A percentile compares a stretch with the other conserved stretches of the same genome.
phyloP scores from a whole-genome alignment of 2,113 vertebrate genomes.

The Phoxinus phoxinus region DNA sequence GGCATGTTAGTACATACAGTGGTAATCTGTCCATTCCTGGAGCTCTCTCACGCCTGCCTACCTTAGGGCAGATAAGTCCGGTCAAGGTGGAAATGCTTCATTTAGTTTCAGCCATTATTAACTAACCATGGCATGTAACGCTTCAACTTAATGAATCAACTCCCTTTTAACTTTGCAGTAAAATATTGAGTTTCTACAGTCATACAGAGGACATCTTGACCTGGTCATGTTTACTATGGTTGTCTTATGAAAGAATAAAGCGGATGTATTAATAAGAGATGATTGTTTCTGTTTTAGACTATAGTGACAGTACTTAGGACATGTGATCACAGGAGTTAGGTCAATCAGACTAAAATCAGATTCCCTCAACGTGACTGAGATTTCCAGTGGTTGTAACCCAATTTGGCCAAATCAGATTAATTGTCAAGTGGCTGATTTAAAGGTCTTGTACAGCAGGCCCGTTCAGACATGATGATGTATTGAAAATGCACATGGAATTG shows the following conservation, averaged over 20 bases:
- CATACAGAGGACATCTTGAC: not conserved
- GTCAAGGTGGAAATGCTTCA: not conserved
- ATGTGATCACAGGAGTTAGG: not conserved
- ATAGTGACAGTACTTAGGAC: not conserved
- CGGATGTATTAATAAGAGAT: not conserved
- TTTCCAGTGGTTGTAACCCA: not conserved
- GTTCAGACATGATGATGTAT: not conserved
- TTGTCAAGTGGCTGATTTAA: not conserved
- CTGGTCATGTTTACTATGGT: not conserved
- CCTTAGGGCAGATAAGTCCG: not conserved
- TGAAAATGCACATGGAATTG: not conserved
- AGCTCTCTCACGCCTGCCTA: not conserved
- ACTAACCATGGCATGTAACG: too few relatives aligned
- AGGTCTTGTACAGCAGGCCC: not conserved
- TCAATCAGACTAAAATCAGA: slow-evolving; percentile 9
- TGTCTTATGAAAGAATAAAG: not conserved
- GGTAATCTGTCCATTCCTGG: not conserved
- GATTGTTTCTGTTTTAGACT: not conserved
- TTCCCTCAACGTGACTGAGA: slow-evolving; percentile 29
- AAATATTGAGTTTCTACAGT: not conserved
- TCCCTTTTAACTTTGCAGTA: not conserved
- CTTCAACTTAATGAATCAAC: not conserved
- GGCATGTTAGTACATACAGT: too few relatives aligned
- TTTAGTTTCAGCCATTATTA: not conserved
- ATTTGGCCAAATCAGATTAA: not conserved